phyloP scores from a whole-genome alignment of 2,113 vertebrate genomes.

The Neogale vison region DNA sequence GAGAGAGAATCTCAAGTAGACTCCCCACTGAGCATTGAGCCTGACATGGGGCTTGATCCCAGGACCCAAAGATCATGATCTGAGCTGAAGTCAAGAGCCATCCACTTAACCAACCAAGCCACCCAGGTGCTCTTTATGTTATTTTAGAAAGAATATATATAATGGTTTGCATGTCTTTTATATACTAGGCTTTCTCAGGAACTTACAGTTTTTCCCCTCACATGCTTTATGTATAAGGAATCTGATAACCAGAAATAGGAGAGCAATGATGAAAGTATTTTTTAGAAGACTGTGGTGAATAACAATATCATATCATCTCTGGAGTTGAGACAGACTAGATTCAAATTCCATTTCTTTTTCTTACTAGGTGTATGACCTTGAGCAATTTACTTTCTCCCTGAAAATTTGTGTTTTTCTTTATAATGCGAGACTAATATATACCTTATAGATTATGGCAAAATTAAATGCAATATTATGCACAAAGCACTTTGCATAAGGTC shows the following conservation, averaged over 20 bases:
- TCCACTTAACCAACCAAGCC: not conserved
- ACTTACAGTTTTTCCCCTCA: not conserved
- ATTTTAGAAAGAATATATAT: not conserved
- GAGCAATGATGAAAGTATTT: not conserved
- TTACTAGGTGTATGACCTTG: not conserved
- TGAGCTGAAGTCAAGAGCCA: not conserved
- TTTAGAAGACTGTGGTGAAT: not conserved
- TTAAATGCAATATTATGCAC: constrained; percentile 9
- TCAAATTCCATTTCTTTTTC: not conserved
- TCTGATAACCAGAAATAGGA: not conserved
- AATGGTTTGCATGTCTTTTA: not conserved
- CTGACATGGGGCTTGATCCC: not conserved
- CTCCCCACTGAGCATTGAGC: not conserved
- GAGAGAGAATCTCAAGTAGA: not conserved
- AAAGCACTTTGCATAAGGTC: not conserved
- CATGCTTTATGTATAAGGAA: not conserved
- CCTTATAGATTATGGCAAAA: not conserved
- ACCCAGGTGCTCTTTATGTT: not conserved
- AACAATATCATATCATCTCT: not conserved
- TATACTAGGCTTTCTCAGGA: not conserved
- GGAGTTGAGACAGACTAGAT: not conserved
- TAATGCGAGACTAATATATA: not conserved
- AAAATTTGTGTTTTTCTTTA: not conserved
- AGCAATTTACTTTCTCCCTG: not conserved
- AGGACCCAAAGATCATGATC: not conserved